phyloP scores from a whole-genome alignment of 1,140 invertebrate species.

The Phocides pigmalion region DNA sequence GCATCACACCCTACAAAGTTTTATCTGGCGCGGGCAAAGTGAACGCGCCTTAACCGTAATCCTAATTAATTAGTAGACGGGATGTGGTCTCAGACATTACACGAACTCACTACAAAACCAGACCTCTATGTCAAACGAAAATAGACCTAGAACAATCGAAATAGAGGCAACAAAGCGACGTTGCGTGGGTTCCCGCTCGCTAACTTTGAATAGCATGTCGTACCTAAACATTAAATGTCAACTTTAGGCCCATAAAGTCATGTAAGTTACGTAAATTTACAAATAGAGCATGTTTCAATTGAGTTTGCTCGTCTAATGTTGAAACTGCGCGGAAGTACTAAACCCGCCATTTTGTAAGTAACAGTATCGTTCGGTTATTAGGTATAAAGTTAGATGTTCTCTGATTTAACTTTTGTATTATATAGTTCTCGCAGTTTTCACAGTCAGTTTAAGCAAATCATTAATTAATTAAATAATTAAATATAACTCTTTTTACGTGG shows the following conservation, averaged over 20 bases:
- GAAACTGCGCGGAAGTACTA: background rate
- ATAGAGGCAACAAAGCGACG: constrained; percentile 21
- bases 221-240: constrained; percentile 40
- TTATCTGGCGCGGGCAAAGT: constrained; percentile 62
- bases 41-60: constrained; percentile 61
- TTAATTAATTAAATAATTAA: too few relatives aligned
- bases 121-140: constrained; percentile 25
- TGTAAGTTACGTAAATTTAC: constrained; percentile 39
- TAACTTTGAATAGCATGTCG: constrained; percentile 41
- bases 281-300: constrained; percentile 38
- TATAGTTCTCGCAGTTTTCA: too few relatives aligned
- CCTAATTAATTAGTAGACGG: constrained; percentile 75
- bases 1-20: constrained; percentile 59
- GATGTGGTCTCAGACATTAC: constrained; percentile 57
- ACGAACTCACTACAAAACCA: constrained; percentile 50
- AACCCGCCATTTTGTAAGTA: background rate
- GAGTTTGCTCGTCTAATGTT: constrained; percentile 24
- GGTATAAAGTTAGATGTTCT: constrained; percentile 13
- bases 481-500: too few relatives aligned
- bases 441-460: too few relatives aligned
- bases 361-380: background rate
- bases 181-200: constrained; percentile 24
- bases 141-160: constrained; percentile 12
- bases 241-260: constrained; percentile 41
- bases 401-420: constrained; percentile 26